Evolutionary conservation across 2,113 vertebrate species (phyloP).

Genomic region (Zingel zingel): DNA sequence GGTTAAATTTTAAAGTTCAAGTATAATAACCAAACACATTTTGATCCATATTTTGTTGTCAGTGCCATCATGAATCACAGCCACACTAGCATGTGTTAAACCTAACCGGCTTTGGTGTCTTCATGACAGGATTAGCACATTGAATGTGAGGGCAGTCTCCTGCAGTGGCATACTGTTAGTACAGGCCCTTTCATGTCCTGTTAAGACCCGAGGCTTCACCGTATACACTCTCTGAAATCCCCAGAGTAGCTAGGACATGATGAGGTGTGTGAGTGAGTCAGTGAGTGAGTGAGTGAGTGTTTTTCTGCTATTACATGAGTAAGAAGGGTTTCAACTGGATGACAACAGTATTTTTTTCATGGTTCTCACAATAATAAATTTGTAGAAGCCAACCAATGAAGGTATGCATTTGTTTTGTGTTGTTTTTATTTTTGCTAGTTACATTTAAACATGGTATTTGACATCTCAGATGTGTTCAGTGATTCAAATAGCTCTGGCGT

Average conservation of each 20-base stretch:
- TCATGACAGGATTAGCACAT: conserved; percentile 76
- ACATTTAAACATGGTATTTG: no score
- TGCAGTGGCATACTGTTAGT: conserved; percentile 67
- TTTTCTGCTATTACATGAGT: neutral
- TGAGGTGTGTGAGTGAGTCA: neutral
- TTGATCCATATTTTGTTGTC: conserved; percentile 54
- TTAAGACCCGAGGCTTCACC: conserved; percentile 62
- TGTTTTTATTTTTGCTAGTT: neutral
- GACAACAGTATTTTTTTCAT: neutral
- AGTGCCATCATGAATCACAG: conserved; percentile 57
- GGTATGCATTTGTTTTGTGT: neutral
- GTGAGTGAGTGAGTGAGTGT: neutral
- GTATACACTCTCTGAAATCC: conserved; percentile 44
- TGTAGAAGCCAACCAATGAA: neutral
- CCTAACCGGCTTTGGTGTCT: conserved; percentile 73
- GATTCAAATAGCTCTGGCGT: no score
- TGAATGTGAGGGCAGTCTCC: conserved; percentile 73
- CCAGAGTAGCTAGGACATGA: conserved; percentile 56
- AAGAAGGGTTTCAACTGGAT: neutral
- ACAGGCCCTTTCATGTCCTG: conserved; percentile 73
- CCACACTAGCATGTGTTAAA: conserved; percentile 59
- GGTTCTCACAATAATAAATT: neutral
- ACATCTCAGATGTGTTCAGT: no score
- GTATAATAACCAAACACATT: conserved; percentile 30
- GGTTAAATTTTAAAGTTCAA: conserved; percentile 27